A percentile compares a stretch with the other conserved stretches of the same genome.
These are phyloP conservation scores for Neoaliturus tenellus DNA, from an alignment of 2,888 invertebrate genomes.

Conservation along the genomic window DNA sequence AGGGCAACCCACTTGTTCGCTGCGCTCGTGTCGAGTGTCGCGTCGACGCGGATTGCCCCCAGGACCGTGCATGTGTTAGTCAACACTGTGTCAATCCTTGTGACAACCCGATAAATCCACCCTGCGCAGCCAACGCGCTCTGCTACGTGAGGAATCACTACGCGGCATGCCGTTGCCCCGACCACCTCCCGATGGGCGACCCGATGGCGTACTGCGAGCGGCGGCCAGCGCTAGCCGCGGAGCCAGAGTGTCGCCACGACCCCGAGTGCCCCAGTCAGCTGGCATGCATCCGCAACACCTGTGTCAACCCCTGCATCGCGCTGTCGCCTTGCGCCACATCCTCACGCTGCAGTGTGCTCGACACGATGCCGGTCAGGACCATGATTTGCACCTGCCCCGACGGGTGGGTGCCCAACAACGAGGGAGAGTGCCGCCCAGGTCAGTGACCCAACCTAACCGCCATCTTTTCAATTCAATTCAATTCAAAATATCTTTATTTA, in stretches of 20 bases:
- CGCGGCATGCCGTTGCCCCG: slow-evolving; percentile 89
- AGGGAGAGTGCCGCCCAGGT: slow-evolving; percentile 85
- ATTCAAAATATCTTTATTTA: too few species aligned
- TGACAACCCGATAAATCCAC: slow-evolving; percentile 77
- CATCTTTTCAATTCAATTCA: too few species aligned
- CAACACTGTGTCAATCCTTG: slow-evolving; percentile 90
- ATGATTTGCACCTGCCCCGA: slow-evolving; percentile 93
- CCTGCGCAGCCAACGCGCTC: slow-evolving; percentile 89
- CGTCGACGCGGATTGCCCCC: slow-evolving; percentile 86
- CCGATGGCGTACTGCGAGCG: slow-evolving; percentile 85
- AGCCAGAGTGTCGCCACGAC: slow-evolving; percentile 82
- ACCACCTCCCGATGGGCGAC: slow-evolving; percentile 86
- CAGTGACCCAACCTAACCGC: too few species aligned
- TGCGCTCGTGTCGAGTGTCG: slow-evolving; percentile 87
- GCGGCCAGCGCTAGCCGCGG: slow-evolving; percentile 69
- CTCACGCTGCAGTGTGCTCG: slow-evolving; percentile 88
- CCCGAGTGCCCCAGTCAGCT: slow-evolving; percentile 88
- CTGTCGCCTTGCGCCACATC: slow-evolving; percentile 77
- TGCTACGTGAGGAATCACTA: slow-evolving; percentile 89
- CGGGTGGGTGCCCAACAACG: slow-evolving; percentile 87
- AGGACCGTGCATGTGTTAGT: slow-evolving; percentile 82
- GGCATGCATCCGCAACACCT: slow-evolving; percentile 89
- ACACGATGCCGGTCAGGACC: slow-evolving; percentile 90
- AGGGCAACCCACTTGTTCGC: slow-evolving; percentile 87
- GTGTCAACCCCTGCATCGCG: slow-evolving; percentile 85